Evolutionary conservation across 2,888 invertebrate genomes (phyloP).

Genomic region (Drosophila phalerata): DNA sequence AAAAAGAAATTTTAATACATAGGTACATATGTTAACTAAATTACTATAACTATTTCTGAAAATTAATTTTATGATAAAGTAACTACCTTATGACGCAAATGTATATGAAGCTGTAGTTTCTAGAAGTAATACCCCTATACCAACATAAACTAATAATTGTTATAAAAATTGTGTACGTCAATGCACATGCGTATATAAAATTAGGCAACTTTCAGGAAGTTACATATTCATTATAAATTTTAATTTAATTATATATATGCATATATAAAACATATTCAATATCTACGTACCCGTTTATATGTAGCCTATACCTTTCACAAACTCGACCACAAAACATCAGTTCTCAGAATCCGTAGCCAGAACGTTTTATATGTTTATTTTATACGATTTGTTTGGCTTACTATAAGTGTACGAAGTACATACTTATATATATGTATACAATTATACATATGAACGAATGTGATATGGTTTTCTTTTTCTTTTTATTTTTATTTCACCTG

Average conservation of each 20-base stretch:
- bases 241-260: too few relatives aligned
- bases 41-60: neutral
- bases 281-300: slow-evolving; percentile 5
- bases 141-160: neutral
- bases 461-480: slow-evolving; percentile 9
- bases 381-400: slow-evolving; percentile 54
- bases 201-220: neutral
- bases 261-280: neutral
- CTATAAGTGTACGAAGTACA: slow-evolving; percentile 33
- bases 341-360: slow-evolving; percentile 47
- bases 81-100: neutral
- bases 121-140: slow-evolving; percentile 4
- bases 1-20: neutral
- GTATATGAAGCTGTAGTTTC: neutral
- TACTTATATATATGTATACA: neutral
- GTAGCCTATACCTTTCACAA: slow-evolving; percentile 30
- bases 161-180: too few relatives aligned
- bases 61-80: neutral
- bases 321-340: slow-evolving; percentile 38
- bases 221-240: neutral
- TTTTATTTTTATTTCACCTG: slow-evolving; percentile 23
- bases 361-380: slow-evolving; percentile 49
- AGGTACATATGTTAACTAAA: neutral
- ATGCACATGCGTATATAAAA: too few relatives aligned
- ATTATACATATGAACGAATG: neutral